phyloP scores from a whole-genome alignment of 2,797 vertebrate genomes.

The Sciaenops ocellatus region DNA sequence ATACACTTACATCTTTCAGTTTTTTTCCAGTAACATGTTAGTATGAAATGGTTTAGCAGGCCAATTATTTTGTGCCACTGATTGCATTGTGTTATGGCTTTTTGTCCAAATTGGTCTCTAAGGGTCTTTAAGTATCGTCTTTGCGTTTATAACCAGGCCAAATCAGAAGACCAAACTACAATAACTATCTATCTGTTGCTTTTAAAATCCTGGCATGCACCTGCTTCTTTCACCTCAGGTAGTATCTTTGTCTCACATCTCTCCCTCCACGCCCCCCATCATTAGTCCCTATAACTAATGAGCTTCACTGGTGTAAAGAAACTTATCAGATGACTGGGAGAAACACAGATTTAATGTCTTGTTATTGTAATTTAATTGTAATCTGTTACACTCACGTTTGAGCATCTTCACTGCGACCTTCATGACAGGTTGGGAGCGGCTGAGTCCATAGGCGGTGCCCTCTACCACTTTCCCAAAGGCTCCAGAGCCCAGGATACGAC shows the following conservation, averaged over 20 bases:
- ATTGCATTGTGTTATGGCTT: background rate
- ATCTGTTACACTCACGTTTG: slow-evolving; percentile 92
- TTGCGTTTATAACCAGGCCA: background rate
- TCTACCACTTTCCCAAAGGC: slow-evolving; percentile 99
- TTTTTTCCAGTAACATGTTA: background rate
- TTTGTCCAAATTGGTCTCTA: too few species aligned
- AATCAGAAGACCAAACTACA: background rate
- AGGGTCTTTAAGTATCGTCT: background rate
- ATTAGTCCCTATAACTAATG: background rate
- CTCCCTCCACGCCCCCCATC: background rate
- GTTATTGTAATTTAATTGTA: background rate
- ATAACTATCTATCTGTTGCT: background rate
- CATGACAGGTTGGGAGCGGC: slow-evolving; percentile 97
- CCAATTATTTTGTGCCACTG: background rate
- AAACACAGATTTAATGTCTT: background rate
- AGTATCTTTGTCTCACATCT: background rate
- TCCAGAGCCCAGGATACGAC: slow-evolving; percentile 96
- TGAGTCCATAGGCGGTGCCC: slow-evolving; percentile 96
- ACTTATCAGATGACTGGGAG: background rate
- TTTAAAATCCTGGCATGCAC: background rate
- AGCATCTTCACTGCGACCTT: slow-evolving; percentile 99
- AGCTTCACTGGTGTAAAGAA: background rate
- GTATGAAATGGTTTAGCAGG: background rate
- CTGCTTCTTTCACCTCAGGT: background rate
- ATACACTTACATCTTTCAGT: background rate